Percentiles rank a stretch among this genome's conserved stretches.
phyloP scores from a whole-genome alignment of 2,113 vertebrate species.

The Passerina amoena region DNA sequence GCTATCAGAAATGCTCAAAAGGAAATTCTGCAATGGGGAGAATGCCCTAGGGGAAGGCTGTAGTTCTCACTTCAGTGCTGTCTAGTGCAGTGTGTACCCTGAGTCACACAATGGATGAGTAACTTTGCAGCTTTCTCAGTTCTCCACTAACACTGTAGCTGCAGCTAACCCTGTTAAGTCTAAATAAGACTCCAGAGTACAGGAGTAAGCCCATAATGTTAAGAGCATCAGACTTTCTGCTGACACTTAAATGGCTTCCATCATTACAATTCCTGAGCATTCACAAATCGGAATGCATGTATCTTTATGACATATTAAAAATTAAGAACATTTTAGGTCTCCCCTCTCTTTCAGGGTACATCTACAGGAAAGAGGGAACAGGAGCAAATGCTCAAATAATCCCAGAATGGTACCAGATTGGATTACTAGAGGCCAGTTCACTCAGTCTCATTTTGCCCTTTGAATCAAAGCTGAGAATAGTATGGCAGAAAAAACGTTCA shows the following conservation, averaged over 20 bases:
- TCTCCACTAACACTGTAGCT: neutral
- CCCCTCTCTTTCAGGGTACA: neutral
- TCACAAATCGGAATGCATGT: neutral
- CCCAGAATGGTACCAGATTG: neutral
- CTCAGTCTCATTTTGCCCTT: neutral
- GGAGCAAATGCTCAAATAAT: neutral
- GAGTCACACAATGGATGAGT: neutral
- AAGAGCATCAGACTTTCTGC: neutral
- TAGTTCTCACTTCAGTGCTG: neutral
- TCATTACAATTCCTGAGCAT: neutral
- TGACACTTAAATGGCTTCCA: neutral
- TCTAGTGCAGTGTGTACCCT: neutral
- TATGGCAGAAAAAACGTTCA: neutral
- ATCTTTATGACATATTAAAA: neutral
- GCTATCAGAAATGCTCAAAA: neutral
- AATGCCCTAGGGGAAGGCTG: neutral
- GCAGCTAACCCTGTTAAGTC: neutral
- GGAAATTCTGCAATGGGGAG: neutral
- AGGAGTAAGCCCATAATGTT: neutral
- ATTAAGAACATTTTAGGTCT: neutral
- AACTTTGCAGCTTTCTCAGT: neutral
- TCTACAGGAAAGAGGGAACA: neutral
- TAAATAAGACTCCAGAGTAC: neutral
- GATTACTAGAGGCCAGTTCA: neutral
- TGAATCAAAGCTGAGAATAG: neutral